A percentile compares a stretch with the other conserved stretches of the same genome.
Conservation (phyloP, 2,113 vertebrate species). For the Hemiprocne comata region DNA sequence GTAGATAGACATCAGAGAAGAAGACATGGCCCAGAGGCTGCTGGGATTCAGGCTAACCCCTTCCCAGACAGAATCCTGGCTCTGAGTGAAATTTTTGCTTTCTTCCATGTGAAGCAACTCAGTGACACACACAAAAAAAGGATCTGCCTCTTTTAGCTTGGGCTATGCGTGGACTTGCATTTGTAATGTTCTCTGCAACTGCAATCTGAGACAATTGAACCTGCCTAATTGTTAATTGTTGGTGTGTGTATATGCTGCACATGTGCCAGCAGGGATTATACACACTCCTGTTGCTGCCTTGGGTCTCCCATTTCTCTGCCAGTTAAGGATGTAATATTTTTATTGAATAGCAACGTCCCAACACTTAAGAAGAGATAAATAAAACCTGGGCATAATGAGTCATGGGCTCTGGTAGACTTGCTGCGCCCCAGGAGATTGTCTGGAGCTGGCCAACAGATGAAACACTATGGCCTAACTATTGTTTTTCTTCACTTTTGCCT, state of each 20-base stretch:
- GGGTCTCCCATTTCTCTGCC: background rate
- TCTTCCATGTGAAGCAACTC: background rate
- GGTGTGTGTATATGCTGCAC: background rate
- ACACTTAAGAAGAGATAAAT: background rate
- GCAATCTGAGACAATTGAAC: background rate
- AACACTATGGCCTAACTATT: background rate
- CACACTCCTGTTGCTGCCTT: background rate
- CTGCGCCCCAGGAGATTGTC: background rate
- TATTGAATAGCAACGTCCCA: background rate
- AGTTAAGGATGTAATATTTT: background rate
- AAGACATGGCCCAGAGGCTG: fast-evolving
- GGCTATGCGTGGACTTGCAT: conserved; percentile 10
- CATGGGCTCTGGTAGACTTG: background rate
- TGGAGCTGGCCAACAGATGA: background rate
- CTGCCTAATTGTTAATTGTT: conserved; percentile 2
- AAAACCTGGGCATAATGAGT: background rate
- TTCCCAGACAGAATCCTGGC: background rate
- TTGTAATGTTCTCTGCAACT: background rate
- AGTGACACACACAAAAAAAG: background rate
- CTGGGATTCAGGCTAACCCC: background rate
- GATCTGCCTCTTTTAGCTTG: background rate
- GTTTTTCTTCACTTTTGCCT: conserved; percentile 7
- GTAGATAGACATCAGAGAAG: background rate
- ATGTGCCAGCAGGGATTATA: background rate
- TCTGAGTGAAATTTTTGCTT: background rate